Evolutionary conservation across 2,113 vertebrate genomes (phyloP).

Genomic region (Tringa solitaria): DNA sequence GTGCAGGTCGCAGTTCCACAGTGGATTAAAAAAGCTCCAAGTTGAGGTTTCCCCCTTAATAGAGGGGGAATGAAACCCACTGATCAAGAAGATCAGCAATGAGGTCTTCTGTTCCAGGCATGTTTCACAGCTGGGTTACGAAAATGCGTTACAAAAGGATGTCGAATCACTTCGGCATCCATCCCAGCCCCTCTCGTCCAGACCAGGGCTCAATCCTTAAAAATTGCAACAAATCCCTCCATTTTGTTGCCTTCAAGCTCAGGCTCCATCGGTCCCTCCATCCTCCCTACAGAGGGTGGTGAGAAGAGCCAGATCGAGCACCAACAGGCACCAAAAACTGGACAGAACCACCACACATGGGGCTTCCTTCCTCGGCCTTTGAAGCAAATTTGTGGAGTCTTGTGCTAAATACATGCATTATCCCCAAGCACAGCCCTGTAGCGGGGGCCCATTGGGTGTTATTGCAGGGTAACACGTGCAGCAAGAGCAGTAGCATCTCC

Average conservation of each 20-base stretch:
- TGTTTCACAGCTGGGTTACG: not conserved
- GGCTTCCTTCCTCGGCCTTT: fast-evolving
- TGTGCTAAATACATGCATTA: not conserved
- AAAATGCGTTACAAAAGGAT: fast-evolving
- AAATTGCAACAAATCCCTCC: not conserved
- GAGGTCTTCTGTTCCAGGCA: fast-evolving
- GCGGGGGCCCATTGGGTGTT: not conserved
- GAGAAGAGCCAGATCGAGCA: not conserved
- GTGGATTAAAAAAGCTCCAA: not conserved
- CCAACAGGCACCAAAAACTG: fast-evolving
- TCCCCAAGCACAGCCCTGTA: not conserved
- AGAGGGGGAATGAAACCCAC: not conserved
- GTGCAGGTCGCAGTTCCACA: not conserved
- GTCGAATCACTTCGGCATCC: fast-evolving
- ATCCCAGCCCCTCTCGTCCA: not conserved
- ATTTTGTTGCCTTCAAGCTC: not conserved
- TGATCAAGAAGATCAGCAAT: not conserved
- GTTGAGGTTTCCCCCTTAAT: not conserved
- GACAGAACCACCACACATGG: not conserved
- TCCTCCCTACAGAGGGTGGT: not conserved
- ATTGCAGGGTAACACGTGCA: not conserved
- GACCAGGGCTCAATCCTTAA: not conserved
- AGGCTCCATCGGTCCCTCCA: not conserved
- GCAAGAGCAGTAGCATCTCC: not conserved
- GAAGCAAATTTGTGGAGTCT: not conserved